Evolutionary conservation across 2,113 vertebrate genomes (phyloP), one percentile per base, ranked within the genome.

Genomic region (Oncorhynchus keta): DNA sequence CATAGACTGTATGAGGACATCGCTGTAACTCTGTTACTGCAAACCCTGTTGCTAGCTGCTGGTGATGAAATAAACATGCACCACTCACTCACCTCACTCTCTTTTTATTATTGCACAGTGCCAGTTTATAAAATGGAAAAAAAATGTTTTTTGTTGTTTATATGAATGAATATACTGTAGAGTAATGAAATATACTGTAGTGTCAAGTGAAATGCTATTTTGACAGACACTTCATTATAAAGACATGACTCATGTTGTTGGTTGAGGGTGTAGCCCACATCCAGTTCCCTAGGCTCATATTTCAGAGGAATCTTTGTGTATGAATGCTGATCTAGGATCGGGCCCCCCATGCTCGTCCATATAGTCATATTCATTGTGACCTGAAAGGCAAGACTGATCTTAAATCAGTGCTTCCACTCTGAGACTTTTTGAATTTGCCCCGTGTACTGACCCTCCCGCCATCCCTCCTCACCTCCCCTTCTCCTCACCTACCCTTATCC

Each of bases 41-140:
- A 49, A 2, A 2, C 26, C 18, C 70, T 67, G 51, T 67, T 80
- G 87, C 84, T 88, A 85, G 73, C 85, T 88, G 84, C 78, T 89
- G 85, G 82, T 76, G 26, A 8, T 8, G 7, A 11, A 18, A 8
- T 3, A n/a, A 22, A 24, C 22, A 62, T 22, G 59, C 59, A 20
- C 6, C n/a, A 20, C 18, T 62, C 6, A 22, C 59, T 16, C 9
- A 45, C 61, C 24, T 11, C 26, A 67, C 22, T 12, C 8, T 12
- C 26, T 30, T 30, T 30, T 22, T 16, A 24, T 22, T 16, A 24
- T n/a, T 22, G 51, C 51, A 55, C 59, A 22, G 4, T 62, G 6
- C 55, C 0, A 18, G 4, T 57, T 14, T 20, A 57, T 57, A 1
- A 20, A 57, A 18, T 18, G 55, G 20, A 2, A 24, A 22, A 62